Conservation (phyloP, 92 coral and sea anemone genomes). For the Blastomussa wellsi region DNA sequence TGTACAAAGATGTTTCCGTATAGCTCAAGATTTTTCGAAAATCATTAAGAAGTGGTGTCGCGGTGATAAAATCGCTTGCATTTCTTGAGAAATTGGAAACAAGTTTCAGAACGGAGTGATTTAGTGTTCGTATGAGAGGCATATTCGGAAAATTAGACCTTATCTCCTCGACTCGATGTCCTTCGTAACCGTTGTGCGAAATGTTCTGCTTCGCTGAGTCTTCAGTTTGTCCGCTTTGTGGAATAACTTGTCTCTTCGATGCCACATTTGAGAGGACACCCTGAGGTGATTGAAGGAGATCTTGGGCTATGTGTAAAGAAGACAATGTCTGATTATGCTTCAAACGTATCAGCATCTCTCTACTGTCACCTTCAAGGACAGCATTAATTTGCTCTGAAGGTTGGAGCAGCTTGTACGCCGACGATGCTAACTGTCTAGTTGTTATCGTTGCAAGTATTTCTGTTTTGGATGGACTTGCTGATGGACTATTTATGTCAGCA, state of each 20-base stretch:
- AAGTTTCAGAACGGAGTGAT: slow-evolving; percentile 50
- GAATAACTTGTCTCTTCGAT: background rate
- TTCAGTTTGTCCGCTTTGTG: background rate
- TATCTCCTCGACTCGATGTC: slow-evolving; percentile 35
- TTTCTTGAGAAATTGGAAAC: slow-evolving; percentile 55
- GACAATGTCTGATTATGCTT: slow-evolving; percentile 30
- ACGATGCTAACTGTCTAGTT: background rate
- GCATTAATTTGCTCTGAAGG: background rate
- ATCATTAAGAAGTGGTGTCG: slow-evolving; percentile 27
- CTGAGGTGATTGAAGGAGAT: slow-evolving; percentile 34
- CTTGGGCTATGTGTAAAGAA: slow-evolving; percentile 45
- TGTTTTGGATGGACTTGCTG: background rate
- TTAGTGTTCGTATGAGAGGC: slow-evolving; percentile 51
- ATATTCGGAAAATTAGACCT: slow-evolving; percentile 51
- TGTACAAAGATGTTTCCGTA: background rate
- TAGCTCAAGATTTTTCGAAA: background rate
- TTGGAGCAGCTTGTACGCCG: background rate
- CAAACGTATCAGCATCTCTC: background rate
- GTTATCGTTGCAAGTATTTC: background rate
- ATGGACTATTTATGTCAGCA: background rate
- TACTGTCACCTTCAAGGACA: background rate
- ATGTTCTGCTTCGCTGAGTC: background rate
- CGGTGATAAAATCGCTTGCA: slow-evolving; percentile 20
- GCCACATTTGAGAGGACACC: slow-evolving; percentile 47
- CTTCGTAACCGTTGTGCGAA: background rate